Conservation (phyloP, 2,113 vertebrate genomes). For the Alethe diademata region DNA sequence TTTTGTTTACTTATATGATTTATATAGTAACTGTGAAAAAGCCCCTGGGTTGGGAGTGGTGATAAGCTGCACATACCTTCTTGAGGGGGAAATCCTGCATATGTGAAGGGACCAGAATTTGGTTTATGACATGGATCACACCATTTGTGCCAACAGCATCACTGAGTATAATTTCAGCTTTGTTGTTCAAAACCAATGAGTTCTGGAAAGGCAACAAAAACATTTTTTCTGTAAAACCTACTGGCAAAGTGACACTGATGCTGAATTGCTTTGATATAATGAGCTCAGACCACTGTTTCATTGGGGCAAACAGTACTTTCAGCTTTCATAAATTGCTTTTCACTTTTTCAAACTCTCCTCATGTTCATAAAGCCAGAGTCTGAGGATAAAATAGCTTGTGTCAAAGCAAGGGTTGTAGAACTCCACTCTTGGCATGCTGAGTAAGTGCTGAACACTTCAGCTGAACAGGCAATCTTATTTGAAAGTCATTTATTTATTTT, state of each 20-base stretch:
- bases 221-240: background rate
- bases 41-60: background rate
- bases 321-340: background rate
- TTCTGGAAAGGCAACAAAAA: conserved; percentile 71
- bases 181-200: conserved; percentile 72
- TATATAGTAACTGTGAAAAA: background rate
- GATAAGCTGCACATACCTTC: conserved; percentile 38
- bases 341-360: background rate
- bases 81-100: conserved; percentile 38
- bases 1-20: background rate
- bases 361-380: background rate
- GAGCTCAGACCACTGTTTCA: background rate
- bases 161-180: conserved; percentile 76
- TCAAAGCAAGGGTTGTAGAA: background rate
- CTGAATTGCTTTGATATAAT: background rate
- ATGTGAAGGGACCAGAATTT: conserved; percentile 74
- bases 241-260: background rate
- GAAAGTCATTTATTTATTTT: background rate
- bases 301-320: background rate
- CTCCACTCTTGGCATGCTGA: no score
- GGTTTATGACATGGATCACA: conserved; percentile 85
- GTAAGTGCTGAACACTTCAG: background rate
- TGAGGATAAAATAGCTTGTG: background rate
- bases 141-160: conserved; percentile 82
- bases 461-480: background rate